Conservation (phyloP, 2,888 invertebrate species). For the Andrena dorsata region DNA sequence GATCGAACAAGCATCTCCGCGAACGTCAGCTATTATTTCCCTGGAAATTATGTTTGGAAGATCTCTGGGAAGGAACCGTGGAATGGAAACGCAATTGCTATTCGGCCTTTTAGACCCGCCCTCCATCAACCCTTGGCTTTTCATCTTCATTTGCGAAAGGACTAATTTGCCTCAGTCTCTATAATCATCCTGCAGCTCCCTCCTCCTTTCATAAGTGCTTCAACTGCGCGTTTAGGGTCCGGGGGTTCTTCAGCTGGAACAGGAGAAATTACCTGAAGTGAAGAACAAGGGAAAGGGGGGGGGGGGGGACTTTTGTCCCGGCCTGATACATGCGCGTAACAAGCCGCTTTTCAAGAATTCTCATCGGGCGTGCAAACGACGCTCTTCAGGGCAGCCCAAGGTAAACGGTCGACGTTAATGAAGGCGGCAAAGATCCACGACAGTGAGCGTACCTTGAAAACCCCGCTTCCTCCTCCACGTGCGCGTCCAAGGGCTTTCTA, state of each 20-base stretch:
- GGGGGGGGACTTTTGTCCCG: not conserved
- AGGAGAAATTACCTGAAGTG: not conserved
- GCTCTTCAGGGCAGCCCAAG: constrained; percentile 13
- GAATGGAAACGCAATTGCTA: too few species aligned
- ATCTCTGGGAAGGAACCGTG: too few species aligned
- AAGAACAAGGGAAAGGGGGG: not conserved
- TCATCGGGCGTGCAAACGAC: constrained; percentile 25
- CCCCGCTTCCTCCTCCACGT: not conserved
- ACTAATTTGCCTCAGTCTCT: not conserved
- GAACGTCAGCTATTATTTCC: too few species aligned
- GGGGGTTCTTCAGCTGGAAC: not conserved
- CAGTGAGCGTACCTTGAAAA: constrained; percentile 28
- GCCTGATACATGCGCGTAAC: constrained; percentile 17
- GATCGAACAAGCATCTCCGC: too few species aligned
- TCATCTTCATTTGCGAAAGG: too few species aligned
- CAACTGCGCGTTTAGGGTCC: too few species aligned
- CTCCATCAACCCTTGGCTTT: too few species aligned
- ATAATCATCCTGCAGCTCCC: too few species aligned
- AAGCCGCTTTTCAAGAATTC: constrained; percentile 31
- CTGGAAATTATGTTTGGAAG: too few species aligned
- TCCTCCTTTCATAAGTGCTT: too few species aligned
- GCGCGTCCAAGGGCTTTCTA: constrained; percentile 29
- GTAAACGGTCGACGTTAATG: constrained; percentile 48
- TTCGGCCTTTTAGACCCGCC: too few species aligned
- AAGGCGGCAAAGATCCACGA: constrained; percentile 38